Percentiles rank a stretch among this genome's conserved stretches.
These are phyloP conservation scores for Heterotis niloticus DNA, from an alignment of 2,113 vertebrate species.

Conservation along the genomic window DNA sequence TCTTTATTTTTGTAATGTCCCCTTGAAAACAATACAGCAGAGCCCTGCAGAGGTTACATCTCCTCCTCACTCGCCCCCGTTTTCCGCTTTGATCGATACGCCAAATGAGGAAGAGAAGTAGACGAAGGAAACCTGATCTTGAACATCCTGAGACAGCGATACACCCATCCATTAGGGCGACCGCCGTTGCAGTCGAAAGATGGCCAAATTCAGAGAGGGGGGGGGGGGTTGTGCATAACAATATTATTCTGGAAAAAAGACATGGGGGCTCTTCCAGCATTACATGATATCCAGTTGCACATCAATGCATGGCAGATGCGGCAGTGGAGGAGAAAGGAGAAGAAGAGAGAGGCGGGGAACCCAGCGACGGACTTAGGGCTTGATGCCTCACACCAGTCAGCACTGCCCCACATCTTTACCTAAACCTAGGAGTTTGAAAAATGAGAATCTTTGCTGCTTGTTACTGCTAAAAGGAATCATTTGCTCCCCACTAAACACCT, in stretches of 20 bases:
- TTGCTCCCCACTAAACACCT: neutral
- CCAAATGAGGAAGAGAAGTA: conserved; percentile 21
- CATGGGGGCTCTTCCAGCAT: neutral
- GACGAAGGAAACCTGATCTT: conserved; percentile 43
- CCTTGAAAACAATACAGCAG: neutral
- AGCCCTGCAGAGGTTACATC: neutral
- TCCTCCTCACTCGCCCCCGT: conserved; percentile 28
- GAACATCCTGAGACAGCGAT: conserved; percentile 9
- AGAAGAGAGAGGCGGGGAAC: too few relatives aligned
- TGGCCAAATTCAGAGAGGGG: neutral
- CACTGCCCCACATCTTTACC: too few relatives aligned
- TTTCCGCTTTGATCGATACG: conserved; percentile 38
- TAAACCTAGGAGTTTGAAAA: neutral
- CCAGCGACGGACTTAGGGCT: too few relatives aligned
- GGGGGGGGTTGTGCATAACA: neutral
- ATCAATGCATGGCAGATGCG: neutral
- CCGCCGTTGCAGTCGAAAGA: neutral
- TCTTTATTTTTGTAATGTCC: neutral
- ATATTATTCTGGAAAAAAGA: neutral
- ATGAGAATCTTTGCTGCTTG: neutral
- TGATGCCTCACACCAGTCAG: too few relatives aligned
- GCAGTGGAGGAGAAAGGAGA: too few relatives aligned
- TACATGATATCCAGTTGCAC: too few relatives aligned
- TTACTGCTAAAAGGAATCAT: neutral
- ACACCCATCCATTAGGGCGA: neutral